Conservation (phyloP, 2,113 vertebrate genomes). For the Brachirus orientalis region DNA sequence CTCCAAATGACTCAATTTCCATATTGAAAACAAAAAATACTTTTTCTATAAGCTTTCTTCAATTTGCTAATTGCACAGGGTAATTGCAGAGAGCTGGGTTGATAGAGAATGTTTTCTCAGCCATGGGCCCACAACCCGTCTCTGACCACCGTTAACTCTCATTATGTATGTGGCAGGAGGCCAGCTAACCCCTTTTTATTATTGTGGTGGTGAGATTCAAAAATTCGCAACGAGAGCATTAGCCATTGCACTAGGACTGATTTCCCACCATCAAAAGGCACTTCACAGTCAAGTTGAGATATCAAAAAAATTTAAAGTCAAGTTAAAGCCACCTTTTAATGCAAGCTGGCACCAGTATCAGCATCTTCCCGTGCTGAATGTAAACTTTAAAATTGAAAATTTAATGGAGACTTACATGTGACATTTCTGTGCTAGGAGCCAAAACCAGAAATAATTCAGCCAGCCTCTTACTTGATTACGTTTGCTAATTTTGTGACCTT, state of each 20-base stretch:
- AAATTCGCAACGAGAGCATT: slow-evolving; percentile 65
- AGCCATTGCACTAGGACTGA: slow-evolving; percentile 67
- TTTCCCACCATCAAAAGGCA: slow-evolving; percentile 57
- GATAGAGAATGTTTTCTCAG: slow-evolving; percentile 52
- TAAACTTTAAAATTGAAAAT: slow-evolving; percentile 4
- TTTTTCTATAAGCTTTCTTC: slow-evolving; percentile 29
- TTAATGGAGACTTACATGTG: not conserved
- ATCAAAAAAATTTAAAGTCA: slow-evolving; percentile 6
- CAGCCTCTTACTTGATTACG: slow-evolving; percentile 73
- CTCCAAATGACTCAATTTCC: slow-evolving; percentile 15
- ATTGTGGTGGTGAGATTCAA: slow-evolving; percentile 67
- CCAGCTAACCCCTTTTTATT: slow-evolving; percentile 76
- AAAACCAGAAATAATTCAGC: slow-evolving; percentile 67
- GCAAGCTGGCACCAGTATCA: not conserved
- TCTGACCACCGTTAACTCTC: slow-evolving; percentile 63
- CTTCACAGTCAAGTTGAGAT: slow-evolving; percentile 51
- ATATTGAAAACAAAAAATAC: slow-evolving; percentile 22
- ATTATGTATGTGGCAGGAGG: slow-evolving; percentile 67
- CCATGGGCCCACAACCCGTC: slow-evolving; percentile 48
- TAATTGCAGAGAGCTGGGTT: slow-evolving; percentile 48
- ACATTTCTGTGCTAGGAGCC: slow-evolving; percentile 8
- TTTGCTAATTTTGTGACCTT: slow-evolving; percentile 79
- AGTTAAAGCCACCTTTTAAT: slow-evolving; percentile 7
- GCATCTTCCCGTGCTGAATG: not conserved
- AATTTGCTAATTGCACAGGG: slow-evolving; percentile 49